These are phyloP conservation scores for Anolis carolinensis DNA, from an alignment of 2,113 vertebrate genomes.

Conservation along the genomic window DNA sequence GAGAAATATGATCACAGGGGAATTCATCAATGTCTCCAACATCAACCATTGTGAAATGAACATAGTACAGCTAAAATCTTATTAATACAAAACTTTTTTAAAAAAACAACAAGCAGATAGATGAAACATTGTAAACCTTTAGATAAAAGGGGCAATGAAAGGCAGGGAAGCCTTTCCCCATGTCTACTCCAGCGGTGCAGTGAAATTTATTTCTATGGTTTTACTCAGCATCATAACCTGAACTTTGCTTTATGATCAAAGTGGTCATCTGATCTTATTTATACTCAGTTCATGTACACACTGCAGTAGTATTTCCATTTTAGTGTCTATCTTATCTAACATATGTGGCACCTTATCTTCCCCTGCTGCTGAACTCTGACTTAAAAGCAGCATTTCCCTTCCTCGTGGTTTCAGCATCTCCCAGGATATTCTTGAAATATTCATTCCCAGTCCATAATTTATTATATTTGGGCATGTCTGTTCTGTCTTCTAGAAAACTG, in stretches of 20 bases:
- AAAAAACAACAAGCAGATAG: not conserved
- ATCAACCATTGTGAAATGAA: not conserved
- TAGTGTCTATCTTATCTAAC: not conserved
- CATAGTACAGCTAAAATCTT: not conserved
- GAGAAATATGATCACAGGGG: not conserved
- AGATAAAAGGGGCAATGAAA: too few relatives aligned
- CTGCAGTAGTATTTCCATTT: not conserved
- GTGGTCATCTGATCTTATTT: slow-evolving; percentile 13
- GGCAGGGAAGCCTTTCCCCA: not conserved
- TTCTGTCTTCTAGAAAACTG: slow-evolving; percentile 1
- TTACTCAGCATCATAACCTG: slow-evolving; percentile 15
- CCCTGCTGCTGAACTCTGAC: not conserved
- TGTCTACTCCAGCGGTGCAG: not conserved
- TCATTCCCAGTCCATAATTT: slow-evolving; percentile 11
- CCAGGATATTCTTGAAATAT: not conserved
- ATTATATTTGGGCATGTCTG: not conserved
- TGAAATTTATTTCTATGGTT: not conserved
- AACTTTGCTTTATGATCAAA: slow-evolving; percentile 14
- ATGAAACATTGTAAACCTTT: too few relatives aligned
- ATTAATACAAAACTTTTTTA: not conserved
- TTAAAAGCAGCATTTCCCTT: not conserved
- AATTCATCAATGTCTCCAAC: not conserved
- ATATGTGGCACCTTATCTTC: slow-evolving; percentile 22
- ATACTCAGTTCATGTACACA: slow-evolving; percentile 15
- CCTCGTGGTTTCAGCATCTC: not conserved